Evolutionary conservation across 2,113 vertebrate genomes (phyloP), one percentile per base, ranked within the genome.

Genomic region (Dermatemys mawii): DNA sequence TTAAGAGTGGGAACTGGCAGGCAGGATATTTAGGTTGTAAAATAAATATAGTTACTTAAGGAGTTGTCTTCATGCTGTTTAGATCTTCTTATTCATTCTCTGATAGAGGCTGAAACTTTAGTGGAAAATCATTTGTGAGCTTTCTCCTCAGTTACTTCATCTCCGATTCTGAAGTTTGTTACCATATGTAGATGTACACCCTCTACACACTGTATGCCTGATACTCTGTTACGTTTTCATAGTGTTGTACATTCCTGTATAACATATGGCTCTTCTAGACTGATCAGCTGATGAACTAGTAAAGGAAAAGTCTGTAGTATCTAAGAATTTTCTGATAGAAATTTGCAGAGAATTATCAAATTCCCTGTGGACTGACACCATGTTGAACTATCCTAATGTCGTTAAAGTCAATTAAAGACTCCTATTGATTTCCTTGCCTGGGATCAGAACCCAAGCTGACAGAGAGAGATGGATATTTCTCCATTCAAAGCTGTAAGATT

Each of bases 21-120:
- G 44, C 88, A 92, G 49, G 67, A 63, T 90, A 88, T 87, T 81
- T 84, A 84, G 88, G 89, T 67, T 89, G 78, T 83, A 96, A 93
- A 98, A 96, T 85, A 96, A 96, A 94, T 88, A 57, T 57, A 44
- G 49, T 78, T 95, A 38, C 88, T 95, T 95, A 73, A n/a, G 92
- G 83, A 48, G 79, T 86, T 83, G 76, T 51, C 83, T 89, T 81
- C 2, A 0, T 44, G 38, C 29, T 76, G 50, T 70, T 93, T 89
- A 78, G 51, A 79, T 89, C 81, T 35, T 26, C 48, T 95, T 76
- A 11, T 76, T 88, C 44, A 29, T 76, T 91, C 54, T 46, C 82
- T n/a, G 12, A 5, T 54, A 44, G 53, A 81, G 83, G 2, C 35
- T 4, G 50, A 73, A 86, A 50, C 51, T 91, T 27, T 38, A 75